A percentile compares a stretch with the other conserved stretches of the same genome.
Conservation (phyloP, 2,113 vertebrate species). For the Platanista minor region DNA sequence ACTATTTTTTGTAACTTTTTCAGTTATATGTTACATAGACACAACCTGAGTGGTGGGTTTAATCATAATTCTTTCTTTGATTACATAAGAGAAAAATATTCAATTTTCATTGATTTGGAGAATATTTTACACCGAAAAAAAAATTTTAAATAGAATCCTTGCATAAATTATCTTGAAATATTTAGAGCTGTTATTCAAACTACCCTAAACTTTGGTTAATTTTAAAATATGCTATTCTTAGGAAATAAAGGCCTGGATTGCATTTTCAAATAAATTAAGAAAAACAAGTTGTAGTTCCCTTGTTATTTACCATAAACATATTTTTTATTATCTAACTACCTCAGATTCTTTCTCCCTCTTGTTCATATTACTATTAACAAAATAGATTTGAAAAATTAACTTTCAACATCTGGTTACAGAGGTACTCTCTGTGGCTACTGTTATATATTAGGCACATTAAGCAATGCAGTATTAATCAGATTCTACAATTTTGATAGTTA, state of each 20-base stretch:
- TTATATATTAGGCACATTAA: background rate
- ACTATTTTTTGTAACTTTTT: background rate
- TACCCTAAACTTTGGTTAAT: background rate
- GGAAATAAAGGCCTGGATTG: background rate
- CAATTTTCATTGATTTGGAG: background rate
- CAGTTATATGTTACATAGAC: background rate
- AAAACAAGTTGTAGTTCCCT: background rate
- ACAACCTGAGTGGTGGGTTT: background rate
- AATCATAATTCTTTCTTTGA: background rate
- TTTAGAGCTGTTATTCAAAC: background rate
- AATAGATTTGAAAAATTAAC: background rate
- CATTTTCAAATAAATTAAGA: background rate
- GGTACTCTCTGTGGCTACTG: background rate
- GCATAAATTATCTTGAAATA: background rate
- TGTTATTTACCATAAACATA: background rate
- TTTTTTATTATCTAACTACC: background rate
- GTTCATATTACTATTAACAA: background rate
- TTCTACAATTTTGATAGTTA: background rate
- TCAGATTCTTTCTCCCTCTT: background rate
- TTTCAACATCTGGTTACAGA: background rate
- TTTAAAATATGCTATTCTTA: background rate
- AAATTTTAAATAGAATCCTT: background rate
- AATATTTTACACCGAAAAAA: background rate
- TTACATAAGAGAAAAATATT: background rate
- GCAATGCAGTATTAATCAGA: background rate